Conservation (phyloP, 2,113 vertebrate species). For the Carassius gibelio region DNA sequence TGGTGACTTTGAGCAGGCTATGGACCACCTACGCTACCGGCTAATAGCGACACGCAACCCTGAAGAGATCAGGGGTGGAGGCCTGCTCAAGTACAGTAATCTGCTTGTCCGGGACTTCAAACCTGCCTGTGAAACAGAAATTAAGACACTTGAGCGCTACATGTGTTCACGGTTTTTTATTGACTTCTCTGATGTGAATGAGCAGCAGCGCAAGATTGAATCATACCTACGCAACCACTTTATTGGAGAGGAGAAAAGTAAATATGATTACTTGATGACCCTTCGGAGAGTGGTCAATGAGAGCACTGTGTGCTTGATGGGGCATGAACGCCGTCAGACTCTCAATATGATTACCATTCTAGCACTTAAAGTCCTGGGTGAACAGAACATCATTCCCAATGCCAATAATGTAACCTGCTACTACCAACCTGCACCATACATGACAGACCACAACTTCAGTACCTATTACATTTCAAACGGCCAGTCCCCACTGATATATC, state of each 20-base stretch:
- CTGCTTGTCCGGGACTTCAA: conserved; percentile 91
- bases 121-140: conserved; percentile 86
- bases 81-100: conserved; percentile 95
- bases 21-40: conserved; percentile 88
- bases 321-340: conserved; percentile 86
- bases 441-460: conserved; percentile 85
- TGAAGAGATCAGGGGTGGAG: conserved; percentile 93
- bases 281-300: conserved; percentile 87
- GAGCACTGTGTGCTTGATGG: conserved; percentile 96
- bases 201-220: conserved; percentile 94
- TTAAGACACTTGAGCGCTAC: conserved; percentile 93
- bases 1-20: conserved; percentile 89
- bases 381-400: conserved; percentile 92
- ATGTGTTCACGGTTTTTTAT: conserved; percentile 99
- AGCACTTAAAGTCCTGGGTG: conserved; percentile 91
- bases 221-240: conserved; percentile 96
- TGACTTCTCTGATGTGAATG: conserved; percentile 90
- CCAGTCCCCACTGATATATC: conserved; percentile 81
- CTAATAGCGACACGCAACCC: conserved; percentile 93
- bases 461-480: conserved; percentile 86
- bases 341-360: conserved; percentile 94
- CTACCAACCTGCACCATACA: conserved; percentile 92
- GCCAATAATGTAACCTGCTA: conserved; percentile 90
- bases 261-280: conserved; percentile 96
- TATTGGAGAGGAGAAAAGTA: conserved; percentile 92